phyloP scores from a whole-genome alignment of 2,888 invertebrate species.

The Synergus gifuensis region DNA sequence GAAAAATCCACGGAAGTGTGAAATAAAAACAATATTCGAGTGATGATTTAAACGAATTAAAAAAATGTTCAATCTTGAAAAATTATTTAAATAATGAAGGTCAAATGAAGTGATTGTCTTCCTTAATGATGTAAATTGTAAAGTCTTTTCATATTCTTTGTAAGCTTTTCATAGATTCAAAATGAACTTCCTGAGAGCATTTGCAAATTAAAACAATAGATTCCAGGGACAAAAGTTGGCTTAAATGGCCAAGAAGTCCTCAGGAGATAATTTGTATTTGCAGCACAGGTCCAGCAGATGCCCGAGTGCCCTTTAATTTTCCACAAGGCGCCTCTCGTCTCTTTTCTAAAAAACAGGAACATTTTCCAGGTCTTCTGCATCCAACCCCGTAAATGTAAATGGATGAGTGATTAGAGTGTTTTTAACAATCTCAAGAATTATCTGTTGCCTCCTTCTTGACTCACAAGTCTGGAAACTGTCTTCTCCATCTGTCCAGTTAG shows the following conservation, averaged over 20 bases:
- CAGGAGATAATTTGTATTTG: conserved; percentile 34
- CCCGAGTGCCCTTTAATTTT: conserved; percentile 49
- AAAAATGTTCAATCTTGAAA: too few relatives aligned
- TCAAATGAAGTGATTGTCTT: neutral
- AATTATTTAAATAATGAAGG: too few relatives aligned
- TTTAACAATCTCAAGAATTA: conserved; percentile 70
- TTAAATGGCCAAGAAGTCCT: conserved; percentile 18
- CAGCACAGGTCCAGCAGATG: conserved; percentile 28
- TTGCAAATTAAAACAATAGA: neutral
- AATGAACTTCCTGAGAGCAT: neutral
- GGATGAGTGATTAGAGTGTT: conserved; percentile 62
- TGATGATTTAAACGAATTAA: too few relatives aligned
- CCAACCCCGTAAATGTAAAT: conserved; percentile 42
- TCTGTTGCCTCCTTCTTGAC: conserved; percentile 57
- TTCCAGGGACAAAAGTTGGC: conserved; percentile 8
- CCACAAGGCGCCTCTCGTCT: conserved; percentile 33
- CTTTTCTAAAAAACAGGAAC: conserved; percentile 50
- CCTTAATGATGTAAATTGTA: neutral
- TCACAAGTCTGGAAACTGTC: conserved; percentile 69
- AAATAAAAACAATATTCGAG: neutral
- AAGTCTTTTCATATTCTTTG: neutral
- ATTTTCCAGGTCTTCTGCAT: conserved; percentile 54
- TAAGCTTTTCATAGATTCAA: neutral
- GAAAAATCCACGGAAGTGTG: neutral
- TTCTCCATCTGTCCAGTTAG: conserved; percentile 58